Evolutionary conservation across 2,797 vertebrate species (phyloP).

Genomic region (Perdix hodgsoniae): DNA sequence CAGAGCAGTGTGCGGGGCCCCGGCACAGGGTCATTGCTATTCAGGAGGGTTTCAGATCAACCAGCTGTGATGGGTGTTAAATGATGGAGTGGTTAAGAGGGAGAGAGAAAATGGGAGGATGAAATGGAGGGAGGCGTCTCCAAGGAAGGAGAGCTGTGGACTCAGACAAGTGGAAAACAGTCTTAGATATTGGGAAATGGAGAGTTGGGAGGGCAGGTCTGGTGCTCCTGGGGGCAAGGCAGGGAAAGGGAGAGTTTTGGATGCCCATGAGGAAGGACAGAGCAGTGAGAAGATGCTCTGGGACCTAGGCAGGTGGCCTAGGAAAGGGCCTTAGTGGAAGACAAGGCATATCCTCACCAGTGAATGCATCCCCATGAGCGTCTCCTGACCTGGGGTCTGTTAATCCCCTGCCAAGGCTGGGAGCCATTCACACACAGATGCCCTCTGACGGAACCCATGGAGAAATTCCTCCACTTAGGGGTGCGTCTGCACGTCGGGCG

Average conservation of each 20-base stretch:
- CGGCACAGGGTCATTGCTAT: conserved; percentile 56
- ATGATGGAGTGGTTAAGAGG: conserved; percentile 63
- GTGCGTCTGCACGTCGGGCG: not conserved
- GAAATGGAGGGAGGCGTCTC: not conserved
- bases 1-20: not conserved
- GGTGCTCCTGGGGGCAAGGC: not conserved
- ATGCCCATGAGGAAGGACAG: not conserved
- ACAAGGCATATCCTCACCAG: fast-evolving
- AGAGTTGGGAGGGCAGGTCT: not conserved
- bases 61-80: conserved; percentile 62
- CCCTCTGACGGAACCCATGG: fast-evolving
- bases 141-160: not conserved
- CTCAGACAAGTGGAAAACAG: conserved; percentile 40
- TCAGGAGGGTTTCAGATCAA: conserved; percentile 67
- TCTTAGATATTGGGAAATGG: not conserved
- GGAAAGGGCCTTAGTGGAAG: not conserved
- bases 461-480: conserved; percentile 35
- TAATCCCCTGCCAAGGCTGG: not conserved
- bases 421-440: not conserved
- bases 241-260: not conserved
- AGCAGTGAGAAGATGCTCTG: fast-evolving
- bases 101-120: conserved; percentile 24
- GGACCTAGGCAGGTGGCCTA: not conserved
- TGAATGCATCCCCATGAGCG: fast-evolving
- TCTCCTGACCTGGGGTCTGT: not conserved